These are phyloP conservation scores for Rotaria macrura DNA, from an alignment of 2,888 invertebrate genomes.

Conservation along the genomic window DNA sequence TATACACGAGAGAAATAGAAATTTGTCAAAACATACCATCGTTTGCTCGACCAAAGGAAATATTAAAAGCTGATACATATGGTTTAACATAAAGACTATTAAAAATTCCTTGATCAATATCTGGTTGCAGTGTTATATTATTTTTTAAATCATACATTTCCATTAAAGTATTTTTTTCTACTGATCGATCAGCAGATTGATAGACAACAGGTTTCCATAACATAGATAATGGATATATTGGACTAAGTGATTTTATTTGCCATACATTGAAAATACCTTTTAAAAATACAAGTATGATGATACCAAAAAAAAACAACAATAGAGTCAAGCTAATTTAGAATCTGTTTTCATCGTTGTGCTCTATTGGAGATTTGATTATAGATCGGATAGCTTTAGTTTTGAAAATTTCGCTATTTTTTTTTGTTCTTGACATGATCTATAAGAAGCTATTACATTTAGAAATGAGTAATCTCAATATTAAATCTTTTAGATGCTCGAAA, in stretches of 20 bases:
- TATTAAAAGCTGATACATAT: background rate
- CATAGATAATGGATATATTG: background rate
- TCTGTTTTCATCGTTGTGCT: too few relatives aligned
- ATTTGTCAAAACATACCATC: background rate
- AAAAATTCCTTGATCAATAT: background rate
- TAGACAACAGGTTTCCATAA: constrained; percentile 17
- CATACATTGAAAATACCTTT: background rate
- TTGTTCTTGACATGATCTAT: too few relatives aligned
- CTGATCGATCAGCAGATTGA: background rate
- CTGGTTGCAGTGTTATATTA: background rate
- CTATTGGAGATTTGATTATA: too few relatives aligned
- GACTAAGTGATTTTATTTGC: background rate
- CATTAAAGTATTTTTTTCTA: background rate
- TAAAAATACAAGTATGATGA: too few relatives aligned
- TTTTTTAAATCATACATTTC: background rate
- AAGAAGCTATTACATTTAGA: too few relatives aligned
- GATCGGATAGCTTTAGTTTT: too few relatives aligned
- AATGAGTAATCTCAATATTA: background rate
- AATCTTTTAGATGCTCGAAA: background rate
- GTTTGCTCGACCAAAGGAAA: background rate
- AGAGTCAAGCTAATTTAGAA: too few relatives aligned
- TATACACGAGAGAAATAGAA: background rate
- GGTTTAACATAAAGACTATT: background rate
- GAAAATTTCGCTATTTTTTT: too few relatives aligned
- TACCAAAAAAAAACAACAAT: too few relatives aligned